Conservation (phyloP, 2,113 vertebrate species). For the Archilochus colubris region DNA sequence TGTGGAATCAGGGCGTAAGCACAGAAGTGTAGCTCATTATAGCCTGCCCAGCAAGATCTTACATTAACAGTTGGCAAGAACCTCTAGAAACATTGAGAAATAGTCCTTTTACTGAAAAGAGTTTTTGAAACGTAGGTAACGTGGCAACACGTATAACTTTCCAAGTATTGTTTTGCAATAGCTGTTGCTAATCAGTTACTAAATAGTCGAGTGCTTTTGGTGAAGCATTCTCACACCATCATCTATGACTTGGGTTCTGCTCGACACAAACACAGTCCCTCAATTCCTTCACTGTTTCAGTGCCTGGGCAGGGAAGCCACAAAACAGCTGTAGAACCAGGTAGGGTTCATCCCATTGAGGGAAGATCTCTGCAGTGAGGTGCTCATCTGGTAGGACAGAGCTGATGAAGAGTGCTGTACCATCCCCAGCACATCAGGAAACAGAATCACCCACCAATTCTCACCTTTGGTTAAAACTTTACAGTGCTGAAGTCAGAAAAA, state of each 20-base stretch:
- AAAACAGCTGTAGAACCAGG: background rate
- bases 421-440: background rate
- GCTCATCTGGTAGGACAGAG: background rate
- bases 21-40: background rate
- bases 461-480: background rate
- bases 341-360: background rate
- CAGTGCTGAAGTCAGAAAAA: background rate
- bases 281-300: background rate
- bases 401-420: background rate
- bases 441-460: background rate
- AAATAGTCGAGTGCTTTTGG: background rate
- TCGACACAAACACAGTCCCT: rapidly evolving
- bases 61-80: background rate
- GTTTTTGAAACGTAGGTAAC: background rate
- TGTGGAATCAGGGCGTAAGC: background rate
- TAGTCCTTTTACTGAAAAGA: background rate
- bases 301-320: background rate
- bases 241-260: background rate
- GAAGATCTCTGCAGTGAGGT: background rate
- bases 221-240: background rate
- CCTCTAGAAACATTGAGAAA: background rate
- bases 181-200: background rate
- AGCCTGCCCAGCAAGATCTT: background rate
- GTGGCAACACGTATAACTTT: background rate
- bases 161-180: background rate